phyloP scores from a whole-genome alignment of 2,113 vertebrate species.

The Mustelus asterias region DNA sequence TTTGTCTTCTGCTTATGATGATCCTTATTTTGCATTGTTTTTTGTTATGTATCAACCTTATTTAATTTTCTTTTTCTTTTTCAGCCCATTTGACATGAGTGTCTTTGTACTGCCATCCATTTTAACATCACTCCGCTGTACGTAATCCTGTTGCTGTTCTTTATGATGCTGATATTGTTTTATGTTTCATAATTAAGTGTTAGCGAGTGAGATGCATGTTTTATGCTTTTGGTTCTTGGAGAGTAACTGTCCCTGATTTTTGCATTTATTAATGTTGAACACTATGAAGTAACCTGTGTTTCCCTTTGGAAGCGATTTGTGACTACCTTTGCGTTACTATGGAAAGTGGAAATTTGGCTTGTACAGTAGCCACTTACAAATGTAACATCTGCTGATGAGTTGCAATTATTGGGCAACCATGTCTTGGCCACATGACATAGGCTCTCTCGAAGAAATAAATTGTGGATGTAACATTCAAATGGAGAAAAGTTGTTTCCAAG shows the following conservation, averaged over 20 bases:
- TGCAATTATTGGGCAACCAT: not conserved
- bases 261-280: not conserved
- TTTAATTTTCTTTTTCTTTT: slow-evolving; percentile 31
- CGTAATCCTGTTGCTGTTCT: slow-evolving; percentile 12
- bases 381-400: not conserved
- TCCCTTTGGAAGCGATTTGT: not conserved
- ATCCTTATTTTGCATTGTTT: slow-evolving; percentile 11
- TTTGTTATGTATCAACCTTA: slow-evolving; percentile 25
- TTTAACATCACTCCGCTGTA: slow-evolving; percentile 27
- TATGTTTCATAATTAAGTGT: not conserved
- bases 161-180: not conserved
- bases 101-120: slow-evolving; percentile 30
- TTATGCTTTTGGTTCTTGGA: not conserved
- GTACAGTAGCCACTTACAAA: not conserved
- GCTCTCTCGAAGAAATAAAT: not conserved
- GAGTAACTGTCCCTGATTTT: not conserved
- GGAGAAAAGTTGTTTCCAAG: not conserved
- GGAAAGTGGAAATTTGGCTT: not conserved
- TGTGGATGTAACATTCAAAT: not conserved
- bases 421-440: not conserved
- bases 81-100: slow-evolving; percentile 33
- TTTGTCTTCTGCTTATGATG: slow-evolving; percentile 12
- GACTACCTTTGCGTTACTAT: not conserved
- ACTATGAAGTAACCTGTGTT: not conserved
- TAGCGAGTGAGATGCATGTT: not conserved